Conservation (phyloP, 2,888 invertebrate genomes). For the Hemaris fuciformis region DNA sequence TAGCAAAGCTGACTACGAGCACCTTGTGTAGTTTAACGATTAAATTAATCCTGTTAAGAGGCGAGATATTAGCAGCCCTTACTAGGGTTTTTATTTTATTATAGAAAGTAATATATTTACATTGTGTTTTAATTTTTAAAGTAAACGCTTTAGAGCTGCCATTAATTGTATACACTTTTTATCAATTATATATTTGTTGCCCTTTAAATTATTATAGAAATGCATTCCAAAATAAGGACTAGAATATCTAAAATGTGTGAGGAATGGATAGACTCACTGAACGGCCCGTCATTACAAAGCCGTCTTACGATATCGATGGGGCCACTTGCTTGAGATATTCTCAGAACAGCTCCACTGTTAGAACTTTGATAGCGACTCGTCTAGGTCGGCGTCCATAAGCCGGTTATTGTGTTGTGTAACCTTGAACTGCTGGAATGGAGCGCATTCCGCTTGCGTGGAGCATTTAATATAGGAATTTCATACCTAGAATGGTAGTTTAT, state of each 20-base stretch:
- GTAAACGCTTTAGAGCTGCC: too few relatives aligned
- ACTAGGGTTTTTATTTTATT: too few relatives aligned
- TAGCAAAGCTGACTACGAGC: too few relatives aligned
- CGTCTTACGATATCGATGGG: neutral
- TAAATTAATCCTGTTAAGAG: too few relatives aligned
- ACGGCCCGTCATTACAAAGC: neutral
- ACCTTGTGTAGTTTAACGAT: too few relatives aligned
- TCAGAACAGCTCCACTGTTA: neutral
- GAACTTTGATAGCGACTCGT: conserved; percentile 1
- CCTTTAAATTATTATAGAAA: neutral
- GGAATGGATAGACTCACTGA: neutral
- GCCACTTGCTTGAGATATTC: neutral
- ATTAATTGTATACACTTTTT: too few relatives aligned
- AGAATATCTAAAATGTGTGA: neutral
- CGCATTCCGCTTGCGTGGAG: neutral
- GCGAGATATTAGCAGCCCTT: too few relatives aligned
- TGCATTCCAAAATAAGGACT: neutral
- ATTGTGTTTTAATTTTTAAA: too few relatives aligned
- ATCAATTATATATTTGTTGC: too few relatives aligned
- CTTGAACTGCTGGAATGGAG: neutral
- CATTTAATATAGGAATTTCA: neutral
- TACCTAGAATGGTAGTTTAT: neutral
- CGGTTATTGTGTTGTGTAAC: neutral
- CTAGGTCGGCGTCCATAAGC: neutral
- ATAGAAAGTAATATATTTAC: too few relatives aligned